Percentiles rank a stretch among this genome's conserved stretches.
These are phyloP conservation scores for Gila orcuttii DNA, from an alignment of 2,113 vertebrate species.

Conservation along the genomic window DNA sequence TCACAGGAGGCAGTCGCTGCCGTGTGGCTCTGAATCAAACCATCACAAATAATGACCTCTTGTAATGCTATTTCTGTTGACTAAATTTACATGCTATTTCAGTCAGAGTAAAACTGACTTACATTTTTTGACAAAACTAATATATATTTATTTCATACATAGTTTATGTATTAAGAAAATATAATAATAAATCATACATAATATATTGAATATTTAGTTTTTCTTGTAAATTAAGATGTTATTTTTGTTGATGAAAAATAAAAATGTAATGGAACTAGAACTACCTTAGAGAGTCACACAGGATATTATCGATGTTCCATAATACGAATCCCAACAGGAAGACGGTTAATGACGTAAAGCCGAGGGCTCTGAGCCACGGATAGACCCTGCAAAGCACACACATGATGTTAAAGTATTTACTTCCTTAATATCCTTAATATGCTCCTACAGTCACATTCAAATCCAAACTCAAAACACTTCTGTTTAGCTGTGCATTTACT, in stretches of 20 bases:
- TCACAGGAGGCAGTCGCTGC: conserved; percentile 80
- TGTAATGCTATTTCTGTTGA: too few relatives aligned
- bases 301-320: conserved; percentile 97
- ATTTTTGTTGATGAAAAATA: background rate
- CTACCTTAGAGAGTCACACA: conserved; percentile 92
- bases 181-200: background rate
- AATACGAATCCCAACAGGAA: conserved; percentile 94
- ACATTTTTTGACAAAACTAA: too few relatives aligned
- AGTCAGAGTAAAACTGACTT: too few relatives aligned
- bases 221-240: too few relatives aligned
- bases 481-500: too few relatives aligned
- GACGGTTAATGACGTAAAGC: conserved; percentile 89
- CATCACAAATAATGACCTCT: background rate
- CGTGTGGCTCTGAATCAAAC: conserved; percentile 79
- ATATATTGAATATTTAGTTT: too few relatives aligned
- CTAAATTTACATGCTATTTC: too few relatives aligned
- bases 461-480: too few relatives aligned
- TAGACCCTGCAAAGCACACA: conserved; percentile 83
- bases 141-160: too few relatives aligned
- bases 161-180: too few relatives aligned
- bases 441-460: too few relatives aligned
- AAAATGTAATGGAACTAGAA: background rate
- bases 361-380: conserved; percentile 89
- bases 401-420: background rate
- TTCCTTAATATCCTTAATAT: background rate